A percentile compares a stretch with the other conserved stretches of the same genome.
Conservation (phyloP, 1,140 invertebrate species). For the Aphelenchoides avenae region DNA sequence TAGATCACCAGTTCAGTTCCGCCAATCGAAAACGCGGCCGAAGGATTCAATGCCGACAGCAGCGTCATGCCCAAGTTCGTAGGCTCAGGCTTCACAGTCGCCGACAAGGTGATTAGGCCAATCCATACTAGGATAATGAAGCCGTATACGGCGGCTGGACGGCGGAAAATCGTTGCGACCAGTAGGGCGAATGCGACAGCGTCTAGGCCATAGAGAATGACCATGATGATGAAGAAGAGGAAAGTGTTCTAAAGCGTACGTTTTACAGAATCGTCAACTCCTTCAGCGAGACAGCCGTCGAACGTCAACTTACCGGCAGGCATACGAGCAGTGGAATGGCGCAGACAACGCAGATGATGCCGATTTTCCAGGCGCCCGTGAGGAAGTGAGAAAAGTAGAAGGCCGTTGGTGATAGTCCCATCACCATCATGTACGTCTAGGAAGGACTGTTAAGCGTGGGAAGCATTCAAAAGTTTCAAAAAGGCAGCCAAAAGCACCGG, state of each 20-base stretch:
- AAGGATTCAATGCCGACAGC: background rate
- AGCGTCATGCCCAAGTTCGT: background rate
- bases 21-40: background rate
- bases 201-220: background rate
- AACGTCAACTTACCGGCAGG: background rate
- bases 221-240: background rate
- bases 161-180: background rate
- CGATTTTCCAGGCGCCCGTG: slow-evolving; percentile 5
- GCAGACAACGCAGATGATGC: background rate
- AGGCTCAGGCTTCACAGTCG: too few species aligned
- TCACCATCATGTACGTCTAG: slow-evolving; percentile 16
- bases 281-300: background rate
- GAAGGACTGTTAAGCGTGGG: too few species aligned
- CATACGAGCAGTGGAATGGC: background rate
- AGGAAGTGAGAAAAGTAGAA: slow-evolving; percentile 17
- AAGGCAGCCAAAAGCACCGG: too few species aligned
- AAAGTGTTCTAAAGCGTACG: slow-evolving; percentile 4
- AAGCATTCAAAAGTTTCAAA: too few species aligned
- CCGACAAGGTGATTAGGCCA: background rate
- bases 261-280: background rate
- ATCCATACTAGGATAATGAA: background rate
- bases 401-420: slow-evolving; percentile 7
- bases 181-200: slow-evolving; percentile 2
- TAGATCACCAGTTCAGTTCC: background rate
- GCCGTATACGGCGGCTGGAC: background rate